Conservation (phyloP, 2,888 invertebrate genomes). For the Hirtodrosophila histrioides region DNA sequence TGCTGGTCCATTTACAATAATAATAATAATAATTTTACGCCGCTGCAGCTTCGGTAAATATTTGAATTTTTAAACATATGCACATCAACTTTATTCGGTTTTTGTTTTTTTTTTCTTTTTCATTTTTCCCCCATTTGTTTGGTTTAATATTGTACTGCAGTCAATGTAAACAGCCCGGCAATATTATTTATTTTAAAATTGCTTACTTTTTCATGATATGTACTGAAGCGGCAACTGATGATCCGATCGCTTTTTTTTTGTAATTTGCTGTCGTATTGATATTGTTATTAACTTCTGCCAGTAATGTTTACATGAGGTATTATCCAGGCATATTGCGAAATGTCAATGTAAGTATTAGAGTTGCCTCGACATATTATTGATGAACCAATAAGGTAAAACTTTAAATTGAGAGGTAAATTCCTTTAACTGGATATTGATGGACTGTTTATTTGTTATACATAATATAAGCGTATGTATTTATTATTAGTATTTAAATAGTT, state of each 20-base stretch:
- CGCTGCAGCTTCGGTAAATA: slow-evolving; percentile 65
- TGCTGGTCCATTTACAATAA: slow-evolving; percentile 65
- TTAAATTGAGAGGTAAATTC: too few relatives aligned
- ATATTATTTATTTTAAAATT: slow-evolving; percentile 52
- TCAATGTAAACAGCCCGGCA: slow-evolving; percentile 43
- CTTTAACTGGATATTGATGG: too few relatives aligned
- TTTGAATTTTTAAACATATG: slow-evolving; percentile 76
- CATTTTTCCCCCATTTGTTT: slow-evolving; percentile 15
- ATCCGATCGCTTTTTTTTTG: background rate
- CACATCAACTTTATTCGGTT: slow-evolving; percentile 46
- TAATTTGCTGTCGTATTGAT: slow-evolving; percentile 3
- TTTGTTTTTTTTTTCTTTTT: slow-evolving; percentile 15
- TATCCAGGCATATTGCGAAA: too few relatives aligned
- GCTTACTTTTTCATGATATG: slow-evolving; percentile 15
- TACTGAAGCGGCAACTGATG: background rate
- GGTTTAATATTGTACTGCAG: slow-evolving; percentile 25
- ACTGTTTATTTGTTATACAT: too few relatives aligned
- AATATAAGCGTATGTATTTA: too few relatives aligned
- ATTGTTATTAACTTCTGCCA: slow-evolving; percentile 13
- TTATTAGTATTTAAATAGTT: too few relatives aligned
- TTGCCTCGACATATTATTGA: too few relatives aligned
- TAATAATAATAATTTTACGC: slow-evolving; percentile 70
- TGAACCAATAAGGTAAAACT: too few relatives aligned
- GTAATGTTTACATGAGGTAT: background rate
- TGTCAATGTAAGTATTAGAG: too few relatives aligned